Base-by-base conservation (phyloP, 1,140 invertebrate species). In the Lepidurus couesii region DNA sequence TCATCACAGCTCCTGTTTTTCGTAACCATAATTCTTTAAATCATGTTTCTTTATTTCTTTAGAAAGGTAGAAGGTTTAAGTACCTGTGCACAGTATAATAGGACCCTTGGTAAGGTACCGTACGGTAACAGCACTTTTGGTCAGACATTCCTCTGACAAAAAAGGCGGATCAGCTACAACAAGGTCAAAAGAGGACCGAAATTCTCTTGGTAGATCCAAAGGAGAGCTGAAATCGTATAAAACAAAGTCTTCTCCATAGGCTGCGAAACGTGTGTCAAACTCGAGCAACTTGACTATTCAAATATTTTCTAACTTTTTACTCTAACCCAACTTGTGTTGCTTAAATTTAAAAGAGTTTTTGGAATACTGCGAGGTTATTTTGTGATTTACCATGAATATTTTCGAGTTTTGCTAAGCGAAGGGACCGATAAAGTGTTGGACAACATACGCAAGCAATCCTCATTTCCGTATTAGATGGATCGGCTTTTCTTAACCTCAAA, bases 161-260 rank as follows among this genome's bases (percentile, higher is more conserved):
- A 97, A 98, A 11, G 97, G 97, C 11, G 97, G 96, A 88, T 98
- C 96, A 0, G 92, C 94, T 77, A 98, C 87, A 3, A 98, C 91
- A 21, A 98, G 82, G 85, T 97, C 93, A 86, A 92, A 98, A 34
- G 84, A 84, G 74, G 87, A 85, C 16, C 86, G 80, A 43, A 90
- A 86, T 0, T 91, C 87, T 79, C 85, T 80, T 0, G 92, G 89
- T 13, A 98, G 83, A 75, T 90, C 87, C 47, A 92, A 84, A 7
- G 95, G 95, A 16, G 86, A 84, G 80, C 94, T 95, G 83, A 97
- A 98, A 84, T 98, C 95, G 83, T 97, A 98, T 77, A 90, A 90
- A 34, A 94, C 86, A 86, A 92, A 98, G 84, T 96, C 90, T n/a
- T 88, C 83, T 21, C 91, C 92, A 85, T 91, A 96, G 11, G 90